Evolutionary conservation across 2,797 vertebrate genomes (phyloP), one percentile per base, ranked within the genome.

Genomic region (Lepidocolaptes lacrymiger): DNA sequence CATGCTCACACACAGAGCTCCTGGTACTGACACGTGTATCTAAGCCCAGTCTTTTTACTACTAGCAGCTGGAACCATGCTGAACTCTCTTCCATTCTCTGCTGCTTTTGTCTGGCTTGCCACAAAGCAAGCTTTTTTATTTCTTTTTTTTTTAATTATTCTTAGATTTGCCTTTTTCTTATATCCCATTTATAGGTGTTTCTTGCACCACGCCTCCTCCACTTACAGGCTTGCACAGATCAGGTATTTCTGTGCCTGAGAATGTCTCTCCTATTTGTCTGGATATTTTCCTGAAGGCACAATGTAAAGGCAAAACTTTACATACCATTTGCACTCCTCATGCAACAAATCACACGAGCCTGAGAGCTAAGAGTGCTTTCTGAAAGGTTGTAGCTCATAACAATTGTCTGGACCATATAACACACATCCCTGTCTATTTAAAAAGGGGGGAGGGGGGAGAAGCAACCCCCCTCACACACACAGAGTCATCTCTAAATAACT

Each of bases 401-500:
- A 82, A 85, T 80, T 18, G 32, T 61, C 68, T 80, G 55, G 87
- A 74, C 91, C 46, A 20, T 67, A 46, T 6, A 68, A 77, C 54
- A 74, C 54, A 36, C 32, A 74, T 72, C 88, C 19, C 54, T 71
- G 66, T 44, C 91, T 93, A 52, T 89, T 91, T 91, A 52, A 92
- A 88, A 88, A 72, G 36, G 44, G 10, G 22, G 20, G 28, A 24
- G 14, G 24, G 20, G 30, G 55, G 14, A 67, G 10, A 62, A 75
- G 36, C 48, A 67, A 15, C 4, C 44, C 30, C 48, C 34, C 34
- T 34, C n/a, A 39, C 36, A n/a, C 79, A 69, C 82, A 62, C 27
- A 59, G 9, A 77, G 58, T 69, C 83, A 63, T 88, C 96, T 95
- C 88, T 87, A 95, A 95, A 97, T 92, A 96, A 89, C 88, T 80